These are phyloP conservation scores for Atractosteus spatula DNA, from an alignment of 2,113 vertebrate genomes.

Conservation along the genomic window DNA sequence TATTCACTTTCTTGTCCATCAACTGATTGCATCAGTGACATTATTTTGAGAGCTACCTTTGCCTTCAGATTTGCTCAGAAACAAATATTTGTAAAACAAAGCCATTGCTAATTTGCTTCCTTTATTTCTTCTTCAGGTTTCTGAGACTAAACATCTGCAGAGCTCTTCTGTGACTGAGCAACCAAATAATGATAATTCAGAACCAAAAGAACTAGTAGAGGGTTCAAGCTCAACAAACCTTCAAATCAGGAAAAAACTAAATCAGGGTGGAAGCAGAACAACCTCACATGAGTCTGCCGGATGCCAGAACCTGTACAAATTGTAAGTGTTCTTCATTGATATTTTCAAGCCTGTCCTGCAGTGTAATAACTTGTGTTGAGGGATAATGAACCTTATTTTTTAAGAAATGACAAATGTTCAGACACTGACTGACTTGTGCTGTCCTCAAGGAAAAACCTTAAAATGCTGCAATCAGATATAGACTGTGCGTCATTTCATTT, in stretches of 20 bases:
- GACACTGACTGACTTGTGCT: too few species aligned
- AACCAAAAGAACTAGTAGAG: slow-evolving; percentile 26
- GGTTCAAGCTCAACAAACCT: slow-evolving; percentile 47
- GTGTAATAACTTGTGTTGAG: too few species aligned
- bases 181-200: slow-evolving; percentile 42
- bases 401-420: too few species aligned
- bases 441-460: too few species aligned
- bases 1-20: too few species aligned
- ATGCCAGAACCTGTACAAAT: neutral
- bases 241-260: slow-evolving; percentile 38
- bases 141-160: slow-evolving; percentile 60
- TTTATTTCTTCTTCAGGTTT: slow-evolving; percentile 47
- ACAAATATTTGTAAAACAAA: neutral
- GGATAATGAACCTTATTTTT: too few species aligned
- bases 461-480: too few species aligned
- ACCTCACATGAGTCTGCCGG: slow-evolving; percentile 7
- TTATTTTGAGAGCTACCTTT: too few species aligned
- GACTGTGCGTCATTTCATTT: neutral
- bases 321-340: slow-evolving; percentile 6
- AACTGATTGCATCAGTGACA: too few species aligned
- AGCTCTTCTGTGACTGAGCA: slow-evolving; percentile 43
- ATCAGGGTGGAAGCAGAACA: slow-evolving; percentile 5
- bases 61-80: too few species aligned
- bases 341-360: too few species aligned
- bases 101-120: neutral